Percentiles rank a stretch among this genome's conserved stretches.
Evolutionary conservation across 2,113 vertebrate genomes (phyloP).

Genomic region (Piaya cayana): DNA sequence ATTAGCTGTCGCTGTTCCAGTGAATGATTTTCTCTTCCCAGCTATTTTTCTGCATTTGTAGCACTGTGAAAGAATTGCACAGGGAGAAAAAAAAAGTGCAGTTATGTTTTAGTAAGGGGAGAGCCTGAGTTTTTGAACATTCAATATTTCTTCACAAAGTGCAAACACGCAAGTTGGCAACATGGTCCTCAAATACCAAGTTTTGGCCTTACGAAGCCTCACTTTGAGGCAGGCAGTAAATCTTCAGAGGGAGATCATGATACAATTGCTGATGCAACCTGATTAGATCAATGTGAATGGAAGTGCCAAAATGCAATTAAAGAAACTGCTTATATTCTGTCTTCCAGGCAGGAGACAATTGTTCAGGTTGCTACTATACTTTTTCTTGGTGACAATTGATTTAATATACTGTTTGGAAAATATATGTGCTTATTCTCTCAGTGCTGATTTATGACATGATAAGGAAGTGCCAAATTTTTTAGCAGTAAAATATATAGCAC

Average conservation of each 20-base stretch:
- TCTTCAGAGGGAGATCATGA: background rate
- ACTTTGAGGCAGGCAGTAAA: background rate
- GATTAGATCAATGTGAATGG: constrained; percentile 10
- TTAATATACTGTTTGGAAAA: background rate
- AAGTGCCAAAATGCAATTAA: constrained; percentile 27
- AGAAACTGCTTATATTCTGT: background rate
- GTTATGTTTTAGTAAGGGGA: background rate
- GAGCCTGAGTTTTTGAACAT: background rate
- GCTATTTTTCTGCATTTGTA: background rate
- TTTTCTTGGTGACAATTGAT: background rate
- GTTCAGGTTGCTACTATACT: background rate
- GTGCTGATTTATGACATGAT: background rate
- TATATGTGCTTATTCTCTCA: background rate
- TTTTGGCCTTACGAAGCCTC: background rate
- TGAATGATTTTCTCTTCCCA: background rate
- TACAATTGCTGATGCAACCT: background rate
- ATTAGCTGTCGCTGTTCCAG: background rate
- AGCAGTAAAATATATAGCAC: background rate
- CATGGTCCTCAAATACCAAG: background rate
- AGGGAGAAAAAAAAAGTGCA: background rate
- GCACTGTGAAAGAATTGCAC: background rate
- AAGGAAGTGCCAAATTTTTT: background rate
- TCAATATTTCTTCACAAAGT: background rate
- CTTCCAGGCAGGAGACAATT: background rate
- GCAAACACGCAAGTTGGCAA: background rate